Evolutionary conservation across 2,113 vertebrate genomes (phyloP), one percentile per base, ranked within the genome.

Genomic region (Amphiprion ocellaris): DNA sequence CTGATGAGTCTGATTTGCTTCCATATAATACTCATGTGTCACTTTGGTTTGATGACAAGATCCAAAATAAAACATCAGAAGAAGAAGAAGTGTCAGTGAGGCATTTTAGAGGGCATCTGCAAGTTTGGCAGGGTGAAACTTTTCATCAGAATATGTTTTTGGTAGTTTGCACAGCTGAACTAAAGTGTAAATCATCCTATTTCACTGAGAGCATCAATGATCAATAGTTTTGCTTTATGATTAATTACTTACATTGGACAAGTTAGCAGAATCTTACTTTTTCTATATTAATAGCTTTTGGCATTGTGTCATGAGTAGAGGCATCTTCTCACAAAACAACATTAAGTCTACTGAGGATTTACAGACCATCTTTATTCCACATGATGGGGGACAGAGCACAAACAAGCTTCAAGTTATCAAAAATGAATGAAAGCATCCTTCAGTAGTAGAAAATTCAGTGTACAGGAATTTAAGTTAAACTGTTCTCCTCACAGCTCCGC

Each of bases 401-500:
- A 59, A 47, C 46, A 19, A 28, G 33, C 65, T 69, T 23, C 2
- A 30, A 30, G 30, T 6, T 30, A 30, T 30, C 30, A 30, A 30
- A 30, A 30, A 30, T 30, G 30, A 30, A 50, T 44, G 8, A 44
- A 59, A 53, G 3, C 16, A 77, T 54, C 23, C 14, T 46, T 1
- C 14, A 46, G 12, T 17, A 19, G 61, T 28, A 58, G 15, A 55
- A 47, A 55, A 52, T 15, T 3, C 11, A n/a, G 47, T 3, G 0
- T 55, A 26, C 17, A 10, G 69, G 26, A 17, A 24, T 60, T 62
- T 23, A 6, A 60, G 16, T 6, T 28, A 10, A 11, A 19, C 41
- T 69, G 58, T 66, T 71, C 77, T 0, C 74, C 44, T 74, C 44
- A 74, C 23, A 84, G 69, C 86, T 21, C 82, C 86, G 61, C 80